These are phyloP conservation scores for Nesometra sesokonis DNA, from an alignment of 35 echinoderm and acorn worm genomes.

Conservation along the genomic window DNA sequence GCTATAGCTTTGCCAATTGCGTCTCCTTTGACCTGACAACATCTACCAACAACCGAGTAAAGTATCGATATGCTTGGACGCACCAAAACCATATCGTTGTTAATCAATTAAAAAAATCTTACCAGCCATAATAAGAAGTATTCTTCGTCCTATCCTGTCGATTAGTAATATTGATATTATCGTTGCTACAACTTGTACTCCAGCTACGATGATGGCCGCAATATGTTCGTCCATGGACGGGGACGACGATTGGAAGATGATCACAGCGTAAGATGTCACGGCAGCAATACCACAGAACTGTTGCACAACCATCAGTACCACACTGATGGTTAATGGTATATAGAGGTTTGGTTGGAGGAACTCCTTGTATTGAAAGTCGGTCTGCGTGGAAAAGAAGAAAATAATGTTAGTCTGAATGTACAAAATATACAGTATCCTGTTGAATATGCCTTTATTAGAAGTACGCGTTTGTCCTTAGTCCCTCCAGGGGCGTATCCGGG, in stretches of 20 bases:
- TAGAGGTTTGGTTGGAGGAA: slow-evolving; percentile 44
- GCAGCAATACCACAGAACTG: slow-evolving; percentile 97
- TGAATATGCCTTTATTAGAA: too few species aligned
- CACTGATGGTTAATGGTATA: slow-evolving; percentile 51
- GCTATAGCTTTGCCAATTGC: too few species aligned
- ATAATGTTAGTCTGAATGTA: too few species aligned
- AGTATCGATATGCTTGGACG: background rate
- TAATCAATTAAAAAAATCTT: background rate
- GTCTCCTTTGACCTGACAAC: too few species aligned
- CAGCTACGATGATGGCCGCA: slow-evolving; percentile 64
- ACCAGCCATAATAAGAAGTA: slow-evolving; percentile 66
- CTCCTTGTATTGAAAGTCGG: slow-evolving; percentile 45
- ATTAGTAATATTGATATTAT: slow-evolving; percentile 51
- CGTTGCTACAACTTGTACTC: slow-evolving; percentile 62
- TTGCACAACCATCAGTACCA: slow-evolving; percentile 80
- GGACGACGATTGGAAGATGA: slow-evolving; percentile 49
- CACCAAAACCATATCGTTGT: too few species aligned
- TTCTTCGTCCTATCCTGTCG: slow-evolving; percentile 57
- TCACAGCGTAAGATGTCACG: slow-evolving; percentile 80
- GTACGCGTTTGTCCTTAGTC: too few species aligned
- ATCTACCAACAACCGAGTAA: background rate
- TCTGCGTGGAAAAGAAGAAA: too few species aligned
- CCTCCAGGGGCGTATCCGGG: too few species aligned
- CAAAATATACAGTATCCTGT: too few species aligned
- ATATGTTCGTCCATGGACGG: slow-evolving; percentile 27